phyloP scores from a whole-genome alignment of 2,113 vertebrate genomes.

The Lates calcarifer region DNA sequence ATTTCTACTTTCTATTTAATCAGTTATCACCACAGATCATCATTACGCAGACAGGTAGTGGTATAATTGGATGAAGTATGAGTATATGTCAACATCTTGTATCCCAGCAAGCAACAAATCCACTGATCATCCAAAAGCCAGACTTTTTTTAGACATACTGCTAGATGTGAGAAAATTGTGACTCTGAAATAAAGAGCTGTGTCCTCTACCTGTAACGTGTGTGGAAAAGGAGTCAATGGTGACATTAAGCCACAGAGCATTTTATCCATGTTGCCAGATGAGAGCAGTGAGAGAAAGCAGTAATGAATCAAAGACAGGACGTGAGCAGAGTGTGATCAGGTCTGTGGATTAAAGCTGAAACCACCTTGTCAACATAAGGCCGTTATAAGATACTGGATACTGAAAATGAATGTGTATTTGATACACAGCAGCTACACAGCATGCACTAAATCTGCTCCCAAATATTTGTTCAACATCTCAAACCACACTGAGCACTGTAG shows the following conservation, averaged over 20 bases:
- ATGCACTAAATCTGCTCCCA: neutral
- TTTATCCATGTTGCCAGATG: slow-evolving; percentile 28
- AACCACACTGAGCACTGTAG: neutral
- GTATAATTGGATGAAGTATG: neutral
- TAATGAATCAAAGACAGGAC: slow-evolving; percentile 29
- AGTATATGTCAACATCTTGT: neutral
- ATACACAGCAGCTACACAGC: neutral
- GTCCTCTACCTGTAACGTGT: neutral
- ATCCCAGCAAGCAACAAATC: neutral
- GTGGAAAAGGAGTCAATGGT: neutral
- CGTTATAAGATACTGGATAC: neutral
- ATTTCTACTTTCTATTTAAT: neutral
- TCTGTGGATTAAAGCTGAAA: slow-evolving; percentile 9
- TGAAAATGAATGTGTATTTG: neutral
- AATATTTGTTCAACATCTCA: neutral
- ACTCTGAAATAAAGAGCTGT: neutral
- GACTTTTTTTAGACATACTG: no score
- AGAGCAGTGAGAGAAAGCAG: slow-evolving; percentile 20
- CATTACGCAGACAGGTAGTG: neutral
- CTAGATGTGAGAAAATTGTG: neutral
- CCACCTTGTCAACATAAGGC: slow-evolving; percentile 4
- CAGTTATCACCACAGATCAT: neutral
- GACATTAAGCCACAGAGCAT: slow-evolving; percentile 5
- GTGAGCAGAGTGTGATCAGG: neutral
- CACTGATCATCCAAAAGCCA: neutral